Evolutionary conservation across 2,888 invertebrate species (phyloP), one percentile per base, ranked within the genome.

Genomic region (Glyphotaelius pellucidus): DNA sequence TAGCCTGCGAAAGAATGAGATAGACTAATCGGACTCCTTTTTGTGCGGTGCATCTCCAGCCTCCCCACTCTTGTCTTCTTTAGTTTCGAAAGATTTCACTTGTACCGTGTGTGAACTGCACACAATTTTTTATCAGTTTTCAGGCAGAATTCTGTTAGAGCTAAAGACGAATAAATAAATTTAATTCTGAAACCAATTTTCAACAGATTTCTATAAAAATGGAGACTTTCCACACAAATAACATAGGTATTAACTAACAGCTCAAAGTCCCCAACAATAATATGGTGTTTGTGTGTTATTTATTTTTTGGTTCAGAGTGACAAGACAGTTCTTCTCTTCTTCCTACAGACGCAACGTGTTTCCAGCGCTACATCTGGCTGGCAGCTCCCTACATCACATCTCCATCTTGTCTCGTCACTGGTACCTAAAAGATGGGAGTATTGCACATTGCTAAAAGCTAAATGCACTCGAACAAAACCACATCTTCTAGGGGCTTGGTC

Each of bases 201-300:
- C 3, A 5, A 4, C 38, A 38, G 15, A 47, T 47, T 47, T 15
- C 47, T 42, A 42, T 15, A 15, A 15, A 47, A 47, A 47, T 47
- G 15, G 42, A 1, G 42, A 12, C 12, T 42, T 42, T 42, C 42
- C 42, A 2, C 12, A 12, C 42, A 42, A 42, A 52, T 19, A 52
- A 19, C 19, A 52, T 52, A 1, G 52, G 19, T 67, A 67, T 7
- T 67, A 67, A 19, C 52, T 3, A 67, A 67, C 67, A 7, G 25
- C 1, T 67, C 67, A 19, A 15, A 5, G 81, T 5, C 7, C 5
- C 2, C 32, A 86, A n/a, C 42, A 42, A 47, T n/a, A n/a, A n/a
- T 86, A 38, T 86, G 86, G 47, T 42, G 86, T n/a, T 38, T 25
- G 19, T 25, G 85, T 25, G 25, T 86, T 14, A n/a, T 47, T 86